Evolutionary conservation across 2,113 vertebrate species (phyloP).

Genomic region (Cyprinodon tularosa): DNA sequence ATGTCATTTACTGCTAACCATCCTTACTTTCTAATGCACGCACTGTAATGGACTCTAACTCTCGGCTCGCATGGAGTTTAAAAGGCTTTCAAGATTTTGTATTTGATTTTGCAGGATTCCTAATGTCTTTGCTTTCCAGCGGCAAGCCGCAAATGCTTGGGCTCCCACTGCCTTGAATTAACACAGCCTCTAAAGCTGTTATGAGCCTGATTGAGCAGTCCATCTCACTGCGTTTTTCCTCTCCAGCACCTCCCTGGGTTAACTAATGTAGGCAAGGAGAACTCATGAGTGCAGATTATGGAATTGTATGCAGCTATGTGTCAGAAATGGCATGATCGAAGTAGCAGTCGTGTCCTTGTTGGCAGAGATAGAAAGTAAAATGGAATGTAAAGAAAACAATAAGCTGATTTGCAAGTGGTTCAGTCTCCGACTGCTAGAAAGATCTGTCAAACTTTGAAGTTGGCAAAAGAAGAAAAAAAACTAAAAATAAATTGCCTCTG

Average conservation of each 20-base stretch:
- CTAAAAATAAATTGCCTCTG: slow-evolving; percentile 69
- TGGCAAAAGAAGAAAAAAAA: slow-evolving; percentile 50
- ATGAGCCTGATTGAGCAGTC: slow-evolving; percentile 53
- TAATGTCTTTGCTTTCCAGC: slow-evolving; percentile 52
- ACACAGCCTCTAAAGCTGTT: slow-evolving; percentile 30
- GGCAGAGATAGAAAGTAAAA: slow-evolving; percentile 16
- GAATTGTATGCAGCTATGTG: slow-evolving; percentile 7
- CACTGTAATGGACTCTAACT: slow-evolving; percentile 57
- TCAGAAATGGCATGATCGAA: slow-evolving; percentile 5
- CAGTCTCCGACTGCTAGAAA: slow-evolving; percentile 49
- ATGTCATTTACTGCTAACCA: slow-evolving; percentile 64
- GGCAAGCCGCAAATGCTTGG: slow-evolving; percentile 36
- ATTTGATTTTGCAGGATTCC: slow-evolving; percentile 58
- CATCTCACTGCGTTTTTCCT: slow-evolving; percentile 18
- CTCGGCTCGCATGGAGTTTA: slow-evolving; percentile 50
- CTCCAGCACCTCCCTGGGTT: slow-evolving; percentile 22
- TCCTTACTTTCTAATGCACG: slow-evolving; percentile 51
- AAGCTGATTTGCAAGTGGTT: slow-evolving; percentile 63
- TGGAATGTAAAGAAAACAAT: slow-evolving; percentile 25
- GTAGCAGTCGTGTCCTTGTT: background rate
- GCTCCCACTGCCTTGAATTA: slow-evolving; percentile 38
- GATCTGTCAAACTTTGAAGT: slow-evolving; percentile 75
- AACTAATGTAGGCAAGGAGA: slow-evolving; percentile 13
- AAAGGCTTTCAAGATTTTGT: slow-evolving; percentile 64
- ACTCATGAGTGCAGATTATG: slow-evolving; percentile 23